phyloP scores from a whole-genome alignment of 1,140 invertebrate species.

The Drosophila nikananu region DNA sequence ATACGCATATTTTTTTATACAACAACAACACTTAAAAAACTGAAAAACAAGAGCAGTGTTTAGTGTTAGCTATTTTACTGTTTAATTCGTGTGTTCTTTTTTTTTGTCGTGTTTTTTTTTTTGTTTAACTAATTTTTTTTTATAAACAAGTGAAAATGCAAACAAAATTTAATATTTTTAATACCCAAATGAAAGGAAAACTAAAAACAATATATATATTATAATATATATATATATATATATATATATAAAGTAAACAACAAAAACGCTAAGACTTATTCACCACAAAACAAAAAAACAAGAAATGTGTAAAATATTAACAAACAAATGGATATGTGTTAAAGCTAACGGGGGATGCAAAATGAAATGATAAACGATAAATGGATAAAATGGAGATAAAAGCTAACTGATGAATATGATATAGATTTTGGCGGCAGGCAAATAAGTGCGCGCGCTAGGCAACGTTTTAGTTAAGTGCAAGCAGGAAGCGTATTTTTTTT shows the following conservation, averaged over 20 bases:
- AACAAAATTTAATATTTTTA: slow-evolving; percentile 77
- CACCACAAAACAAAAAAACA: slow-evolving; percentile 51
- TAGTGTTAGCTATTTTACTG: slow-evolving; percentile 76
- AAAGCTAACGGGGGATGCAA: slow-evolving; percentile 36
- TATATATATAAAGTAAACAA: slow-evolving; percentile 52
- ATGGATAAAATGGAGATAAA: no score
- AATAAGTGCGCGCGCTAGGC: slow-evolving; percentile 18
- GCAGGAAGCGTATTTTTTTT: slow-evolving; percentile 61
- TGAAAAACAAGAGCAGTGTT: slow-evolving; percentile 29
- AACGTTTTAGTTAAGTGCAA: slow-evolving; percentile 56
- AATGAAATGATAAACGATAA: slow-evolving; percentile 31
- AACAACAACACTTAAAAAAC: slow-evolving; percentile 58
- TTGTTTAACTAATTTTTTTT: slow-evolving; percentile 64
- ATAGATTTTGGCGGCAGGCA: slow-evolving; percentile 21
- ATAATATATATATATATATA: slow-evolving; percentile 38
- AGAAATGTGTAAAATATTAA: slow-evolving; percentile 76
- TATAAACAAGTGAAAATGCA: slow-evolving; percentile 25
- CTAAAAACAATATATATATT: slow-evolving; percentile 45
- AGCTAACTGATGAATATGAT: slow-evolving; percentile 20
- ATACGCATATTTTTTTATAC: slow-evolving; percentile 77
- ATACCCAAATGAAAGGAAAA: slow-evolving; percentile 69
- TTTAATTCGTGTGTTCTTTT: slow-evolving; percentile 61
- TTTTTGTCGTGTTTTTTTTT: slow-evolving; percentile 26
- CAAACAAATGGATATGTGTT: slow-evolving; percentile 40
- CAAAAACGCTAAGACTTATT: slow-evolving; percentile 81